Conservation (phyloP, 2,888 invertebrate species). For the Calephelis perditalis region DNA sequence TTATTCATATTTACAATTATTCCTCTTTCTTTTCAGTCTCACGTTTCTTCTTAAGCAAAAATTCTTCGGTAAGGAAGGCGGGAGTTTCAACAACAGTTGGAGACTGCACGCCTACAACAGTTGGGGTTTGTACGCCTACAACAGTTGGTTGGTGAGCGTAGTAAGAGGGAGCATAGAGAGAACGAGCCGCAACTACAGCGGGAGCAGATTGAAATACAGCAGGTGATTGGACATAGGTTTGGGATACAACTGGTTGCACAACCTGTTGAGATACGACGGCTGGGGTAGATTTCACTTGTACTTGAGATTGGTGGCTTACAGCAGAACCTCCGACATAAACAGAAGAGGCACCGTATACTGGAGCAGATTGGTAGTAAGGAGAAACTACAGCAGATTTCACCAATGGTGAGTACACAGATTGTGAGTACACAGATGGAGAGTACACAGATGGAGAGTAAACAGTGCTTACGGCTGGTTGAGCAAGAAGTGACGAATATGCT, state of each 20-base stretch:
- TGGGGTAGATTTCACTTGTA: constrained; percentile 36
- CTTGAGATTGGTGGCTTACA: constrained; percentile 66
- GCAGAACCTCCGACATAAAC: constrained; percentile 45
- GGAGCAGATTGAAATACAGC: constrained; percentile 29
- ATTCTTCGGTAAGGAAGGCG: constrained; percentile 12
- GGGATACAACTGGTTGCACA: constrained; percentile 33
- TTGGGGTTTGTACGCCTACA: constrained; percentile 30
- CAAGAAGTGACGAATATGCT: constrained; percentile 24
- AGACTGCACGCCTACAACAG: constrained; percentile 36
- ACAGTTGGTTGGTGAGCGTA: constrained; percentile 27
- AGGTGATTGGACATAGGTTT: constrained; percentile 24
- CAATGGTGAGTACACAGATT: constrained; percentile 22
- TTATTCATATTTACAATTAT: no score
- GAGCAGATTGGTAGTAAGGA: background rate
- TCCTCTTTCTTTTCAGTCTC: background rate
- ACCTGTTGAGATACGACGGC: constrained; percentile 33
- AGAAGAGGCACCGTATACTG: background rate
- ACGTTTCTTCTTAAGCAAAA: constrained; percentile 1
- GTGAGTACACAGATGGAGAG: constrained; percentile 29
- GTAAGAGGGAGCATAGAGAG: constrained; percentile 34
- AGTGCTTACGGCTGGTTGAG: constrained; percentile 27
- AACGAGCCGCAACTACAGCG: constrained; percentile 29
- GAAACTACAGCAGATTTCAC: constrained; percentile 36
- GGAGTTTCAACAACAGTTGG: constrained; percentile 35
- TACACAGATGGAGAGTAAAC: constrained; percentile 33